These are phyloP conservation scores for Gryllus bimaculatus DNA, from an alignment of 1,140 invertebrate genomes.

Conservation along the genomic window DNA sequence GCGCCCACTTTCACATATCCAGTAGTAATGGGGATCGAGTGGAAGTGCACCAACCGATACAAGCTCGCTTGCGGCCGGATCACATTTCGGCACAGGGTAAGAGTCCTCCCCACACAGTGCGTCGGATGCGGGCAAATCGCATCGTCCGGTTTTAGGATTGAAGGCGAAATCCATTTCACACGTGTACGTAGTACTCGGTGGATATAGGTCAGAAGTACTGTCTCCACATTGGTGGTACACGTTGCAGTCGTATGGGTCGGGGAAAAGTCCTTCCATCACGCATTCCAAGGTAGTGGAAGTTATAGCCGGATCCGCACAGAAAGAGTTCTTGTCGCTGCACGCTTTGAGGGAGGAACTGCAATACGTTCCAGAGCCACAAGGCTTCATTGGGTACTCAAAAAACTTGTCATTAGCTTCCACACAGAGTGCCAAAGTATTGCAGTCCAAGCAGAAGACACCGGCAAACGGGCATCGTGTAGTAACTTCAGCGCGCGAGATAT, in stretches of 20 bases:
- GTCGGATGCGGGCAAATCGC: not conserved
- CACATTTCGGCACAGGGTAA: not conserved
- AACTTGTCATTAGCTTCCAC: not conserved
- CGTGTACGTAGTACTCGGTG: not conserved
- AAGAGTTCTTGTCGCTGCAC: not conserved
- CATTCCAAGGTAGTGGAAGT: not conserved
- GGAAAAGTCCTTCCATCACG: not conserved
- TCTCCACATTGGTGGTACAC: not conserved
- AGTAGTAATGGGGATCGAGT: not conserved
- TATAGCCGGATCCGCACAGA: not conserved
- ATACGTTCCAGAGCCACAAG: not conserved
- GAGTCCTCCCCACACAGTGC: not conserved
- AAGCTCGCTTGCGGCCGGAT: not conserved
- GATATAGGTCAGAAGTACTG: not conserved
- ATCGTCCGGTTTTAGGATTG: not conserved
- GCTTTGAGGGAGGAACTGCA: not conserved
- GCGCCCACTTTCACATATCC: not conserved
- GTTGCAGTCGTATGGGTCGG: not conserved
- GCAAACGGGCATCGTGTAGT: not conserved
- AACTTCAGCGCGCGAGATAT: no score
- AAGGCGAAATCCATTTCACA: not conserved
- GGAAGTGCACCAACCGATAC: not conserved
- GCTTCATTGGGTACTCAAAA: not conserved
- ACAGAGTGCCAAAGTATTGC: not conserved
- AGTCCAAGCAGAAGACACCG: not conserved